These are phyloP conservation scores for Lasioglossum malachurum DNA, from an alignment of 2,888 invertebrate species.

Conservation along the genomic window DNA sequence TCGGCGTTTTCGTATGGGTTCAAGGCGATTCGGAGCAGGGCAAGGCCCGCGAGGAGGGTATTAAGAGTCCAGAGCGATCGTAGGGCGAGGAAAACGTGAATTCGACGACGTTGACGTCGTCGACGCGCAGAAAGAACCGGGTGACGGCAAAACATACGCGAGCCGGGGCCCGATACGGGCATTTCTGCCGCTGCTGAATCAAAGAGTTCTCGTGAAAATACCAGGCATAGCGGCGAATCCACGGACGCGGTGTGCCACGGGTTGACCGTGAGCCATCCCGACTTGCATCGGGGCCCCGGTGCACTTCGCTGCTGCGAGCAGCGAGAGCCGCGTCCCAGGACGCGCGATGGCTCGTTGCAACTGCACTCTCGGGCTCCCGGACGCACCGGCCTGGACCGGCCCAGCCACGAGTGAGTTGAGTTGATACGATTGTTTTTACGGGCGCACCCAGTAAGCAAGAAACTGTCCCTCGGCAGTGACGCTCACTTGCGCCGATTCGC, in stretches of 20 bases:
- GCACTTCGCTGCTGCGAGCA: slow-evolving; percentile 22
- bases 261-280: slow-evolving; percentile 49
- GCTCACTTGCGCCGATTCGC: slow-evolving; percentile 69
- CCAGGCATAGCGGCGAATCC: slow-evolving; percentile 82
- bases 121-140: slow-evolving; percentile 52
- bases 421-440: slow-evolving; percentile 84
- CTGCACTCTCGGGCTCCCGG: slow-evolving; percentile 36
- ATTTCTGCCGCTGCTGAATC: slow-evolving; percentile 81
- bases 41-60: not conserved
- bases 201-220: slow-evolving; percentile 83
- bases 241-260: slow-evolving; percentile 46
- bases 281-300: slow-evolving; percentile 13
- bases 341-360: slow-evolving; percentile 59
- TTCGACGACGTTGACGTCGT: slow-evolving; percentile 47
- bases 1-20: not conserved
- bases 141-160: slow-evolving; percentile 75
- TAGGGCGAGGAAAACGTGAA: slow-evolving; percentile 22
- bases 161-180: slow-evolving; percentile 77
- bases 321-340: slow-evolving; percentile 51
- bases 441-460: slow-evolving; percentile 82
- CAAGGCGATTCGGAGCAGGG: not conserved
- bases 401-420: slow-evolving; percentile 77
- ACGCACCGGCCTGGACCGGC: slow-evolving; percentile 65
- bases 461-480: slow-evolving; percentile 83
- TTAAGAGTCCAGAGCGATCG: not conserved